A percentile compares a stretch with the other conserved stretches of the same genome.
Conservation (phyloP, 2,888 invertebrate genomes). For the Cephonodes hylas region DNA sequence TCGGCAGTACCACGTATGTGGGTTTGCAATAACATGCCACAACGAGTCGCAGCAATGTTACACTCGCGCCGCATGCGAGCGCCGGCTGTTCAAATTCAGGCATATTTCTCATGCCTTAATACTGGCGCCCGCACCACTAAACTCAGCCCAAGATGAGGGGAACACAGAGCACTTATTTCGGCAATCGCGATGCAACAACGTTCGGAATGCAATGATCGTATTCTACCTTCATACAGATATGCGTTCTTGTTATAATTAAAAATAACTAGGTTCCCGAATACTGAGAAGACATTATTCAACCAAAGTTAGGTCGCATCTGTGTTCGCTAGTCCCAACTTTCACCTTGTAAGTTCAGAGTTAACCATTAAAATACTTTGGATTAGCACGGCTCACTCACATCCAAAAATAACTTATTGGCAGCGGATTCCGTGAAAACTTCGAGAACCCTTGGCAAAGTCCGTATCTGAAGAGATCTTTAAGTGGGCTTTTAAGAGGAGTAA, state of each 20-base stretch:
- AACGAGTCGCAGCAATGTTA: slow-evolving; percentile 76
- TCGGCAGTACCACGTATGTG: slow-evolving; percentile 72
- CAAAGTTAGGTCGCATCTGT: background rate
- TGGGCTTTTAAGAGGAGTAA: slow-evolving; percentile 78
- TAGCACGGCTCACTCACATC: slow-evolving; percentile 38
- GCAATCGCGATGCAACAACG: slow-evolving; percentile 26
- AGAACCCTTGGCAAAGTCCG: slow-evolving; percentile 72
- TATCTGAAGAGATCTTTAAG: slow-evolving; percentile 74
- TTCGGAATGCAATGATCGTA: slow-evolving; percentile 46
- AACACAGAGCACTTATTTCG: slow-evolving; percentile 43
- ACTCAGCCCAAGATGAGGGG: slow-evolving; percentile 45
- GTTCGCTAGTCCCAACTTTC: background rate
- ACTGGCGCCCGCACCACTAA: slow-evolving; percentile 38
- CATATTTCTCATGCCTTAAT: slow-evolving; percentile 70
- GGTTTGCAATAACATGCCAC: slow-evolving; percentile 81
- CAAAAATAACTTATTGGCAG: slow-evolving; percentile 67
- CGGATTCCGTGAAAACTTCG: slow-evolving; percentile 64
- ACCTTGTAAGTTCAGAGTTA: background rate
- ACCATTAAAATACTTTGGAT: slow-evolving; percentile 1
- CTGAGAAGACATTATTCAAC: background rate
- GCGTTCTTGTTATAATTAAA: slow-evolving; percentile 47
- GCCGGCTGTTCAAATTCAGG: slow-evolving; percentile 72
- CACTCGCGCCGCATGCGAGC: slow-evolving; percentile 68
- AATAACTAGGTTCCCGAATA: background rate
- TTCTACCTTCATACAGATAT: slow-evolving; percentile 36